These are phyloP conservation scores for Sparidentex hasta DNA, from an alignment of 2,797 vertebrate species.

Conservation along the genomic window DNA sequence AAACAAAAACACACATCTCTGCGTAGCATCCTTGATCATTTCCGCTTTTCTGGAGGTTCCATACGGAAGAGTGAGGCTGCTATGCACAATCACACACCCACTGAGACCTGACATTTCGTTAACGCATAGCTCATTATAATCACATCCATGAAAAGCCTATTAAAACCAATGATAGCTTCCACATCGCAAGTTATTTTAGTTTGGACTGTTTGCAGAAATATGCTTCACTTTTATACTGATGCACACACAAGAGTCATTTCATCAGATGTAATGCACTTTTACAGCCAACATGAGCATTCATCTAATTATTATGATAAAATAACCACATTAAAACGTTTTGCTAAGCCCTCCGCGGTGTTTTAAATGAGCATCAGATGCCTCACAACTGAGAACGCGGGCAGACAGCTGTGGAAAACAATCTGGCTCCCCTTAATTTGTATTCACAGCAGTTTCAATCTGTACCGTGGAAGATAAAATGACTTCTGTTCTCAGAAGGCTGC, in stretches of 20 bases:
- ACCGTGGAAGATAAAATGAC: neutral
- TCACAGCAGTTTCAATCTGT: neutral
- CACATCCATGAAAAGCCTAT: neutral
- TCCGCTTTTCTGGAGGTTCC: conserved; percentile 2
- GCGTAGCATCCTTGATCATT: neutral
- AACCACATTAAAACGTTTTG: neutral
- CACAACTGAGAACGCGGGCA: neutral
- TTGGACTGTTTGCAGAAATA: too few relatives aligned
- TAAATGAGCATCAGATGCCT: neutral
- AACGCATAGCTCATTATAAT: neutral
- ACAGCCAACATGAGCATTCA: neutral
- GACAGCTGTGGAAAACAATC: neutral
- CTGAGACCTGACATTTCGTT: conserved; percentile 36
- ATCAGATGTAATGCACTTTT: neutral
- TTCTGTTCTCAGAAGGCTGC: neutral
- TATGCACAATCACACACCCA: conserved; percentile 17
- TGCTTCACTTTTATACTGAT: neutral
- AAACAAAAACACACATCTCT: conserved; percentile 10
- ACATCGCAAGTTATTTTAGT: neutral
- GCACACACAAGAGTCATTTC: too few relatives aligned
- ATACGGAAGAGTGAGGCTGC: conserved; percentile 2
- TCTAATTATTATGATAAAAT: neutral
- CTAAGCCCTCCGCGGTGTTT: neutral
- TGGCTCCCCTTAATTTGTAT: neutral
- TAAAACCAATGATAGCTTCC: conserved; percentile 5